Conservation (phyloP, 2,113 vertebrate species). For the Silurus meridionalis region DNA sequence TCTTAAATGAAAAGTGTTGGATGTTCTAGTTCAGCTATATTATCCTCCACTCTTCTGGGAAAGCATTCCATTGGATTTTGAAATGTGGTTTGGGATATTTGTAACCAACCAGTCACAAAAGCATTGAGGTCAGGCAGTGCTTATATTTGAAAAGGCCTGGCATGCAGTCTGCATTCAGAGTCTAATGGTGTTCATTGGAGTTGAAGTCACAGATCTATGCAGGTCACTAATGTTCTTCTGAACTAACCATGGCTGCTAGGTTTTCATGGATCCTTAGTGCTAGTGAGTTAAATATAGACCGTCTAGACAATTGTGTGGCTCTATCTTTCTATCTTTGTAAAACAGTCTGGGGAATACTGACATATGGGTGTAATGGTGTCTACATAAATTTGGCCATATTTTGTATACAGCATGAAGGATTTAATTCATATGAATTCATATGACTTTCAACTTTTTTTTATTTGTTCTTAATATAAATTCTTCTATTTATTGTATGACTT, state of each 20-base stretch:
- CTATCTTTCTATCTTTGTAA: not conserved
- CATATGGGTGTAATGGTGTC: not conserved
- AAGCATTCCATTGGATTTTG: too few relatives aligned
- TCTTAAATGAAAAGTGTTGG: too few relatives aligned
- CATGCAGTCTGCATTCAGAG: not conserved
- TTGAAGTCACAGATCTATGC: not conserved
- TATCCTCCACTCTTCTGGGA: too few relatives aligned
- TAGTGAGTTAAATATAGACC: not conserved
- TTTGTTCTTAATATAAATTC: not conserved
- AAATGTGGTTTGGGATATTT: too few relatives aligned
- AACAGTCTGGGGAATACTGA: not conserved
- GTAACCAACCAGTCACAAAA: too few relatives aligned
- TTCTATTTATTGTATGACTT: not conserved
- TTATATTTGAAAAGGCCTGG: not conserved
- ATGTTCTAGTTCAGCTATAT: too few relatives aligned
- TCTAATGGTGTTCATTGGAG: not conserved
- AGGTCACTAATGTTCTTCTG: not conserved
- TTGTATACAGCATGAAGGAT: not conserved
- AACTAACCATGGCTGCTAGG: not conserved
- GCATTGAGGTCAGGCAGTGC: too few relatives aligned
- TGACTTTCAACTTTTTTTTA: too few relatives aligned
- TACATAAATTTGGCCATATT: not conserved
- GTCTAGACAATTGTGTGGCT: not conserved
- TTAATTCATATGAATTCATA: too few relatives aligned
- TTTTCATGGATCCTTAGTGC: not conserved